phyloP scores from a whole-genome alignment of 2,797 vertebrate species.

The Microctenopoma steveboyesi region DNA sequence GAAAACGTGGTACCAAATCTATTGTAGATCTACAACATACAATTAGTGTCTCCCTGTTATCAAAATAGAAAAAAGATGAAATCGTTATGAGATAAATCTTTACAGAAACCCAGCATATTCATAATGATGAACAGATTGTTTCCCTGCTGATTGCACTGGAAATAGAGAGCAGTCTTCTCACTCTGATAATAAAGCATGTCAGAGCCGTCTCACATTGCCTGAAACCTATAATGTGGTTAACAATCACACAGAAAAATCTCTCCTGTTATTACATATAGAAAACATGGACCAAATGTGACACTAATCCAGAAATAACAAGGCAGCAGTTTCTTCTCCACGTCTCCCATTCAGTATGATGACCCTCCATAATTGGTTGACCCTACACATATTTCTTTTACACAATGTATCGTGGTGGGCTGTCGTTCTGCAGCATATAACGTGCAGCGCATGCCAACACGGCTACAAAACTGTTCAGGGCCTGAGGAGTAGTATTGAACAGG shows the following conservation, averaged over 20 bases:
- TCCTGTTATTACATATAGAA: conserved; percentile 46
- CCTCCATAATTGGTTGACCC: conserved; percentile 67
- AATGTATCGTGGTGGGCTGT: conserved; percentile 30
- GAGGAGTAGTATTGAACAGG: conserved; percentile 37
- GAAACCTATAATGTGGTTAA: conserved; percentile 66
- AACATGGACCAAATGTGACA: conserved; percentile 69
- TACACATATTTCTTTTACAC: conserved; percentile 45
- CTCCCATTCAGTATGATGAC: conserved; percentile 59
- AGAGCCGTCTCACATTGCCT: conserved; percentile 37
- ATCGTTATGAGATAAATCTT: neutral
- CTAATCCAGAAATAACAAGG: conserved; percentile 81
- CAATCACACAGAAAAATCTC: conserved; percentile 55
- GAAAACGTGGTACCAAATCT: conserved; percentile 6
- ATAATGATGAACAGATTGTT: conserved; percentile 25
- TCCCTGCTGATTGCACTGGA: conserved; percentile 65
- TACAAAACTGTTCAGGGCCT: conserved; percentile 23
- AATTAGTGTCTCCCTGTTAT: conserved; percentile 5
- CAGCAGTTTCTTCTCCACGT: conserved; percentile 60
- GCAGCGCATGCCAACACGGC: conserved; percentile 17
- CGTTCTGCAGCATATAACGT: conserved; percentile 16
- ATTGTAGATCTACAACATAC: conserved; percentile 3
- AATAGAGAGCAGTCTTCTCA: conserved; percentile 53
- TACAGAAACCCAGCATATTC: neutral
- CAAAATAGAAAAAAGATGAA: conserved; percentile 13
- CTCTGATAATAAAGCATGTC: conserved; percentile 37